Conservation (phyloP, 2,888 invertebrate species). For the Gasteruption jaculator region DNA sequence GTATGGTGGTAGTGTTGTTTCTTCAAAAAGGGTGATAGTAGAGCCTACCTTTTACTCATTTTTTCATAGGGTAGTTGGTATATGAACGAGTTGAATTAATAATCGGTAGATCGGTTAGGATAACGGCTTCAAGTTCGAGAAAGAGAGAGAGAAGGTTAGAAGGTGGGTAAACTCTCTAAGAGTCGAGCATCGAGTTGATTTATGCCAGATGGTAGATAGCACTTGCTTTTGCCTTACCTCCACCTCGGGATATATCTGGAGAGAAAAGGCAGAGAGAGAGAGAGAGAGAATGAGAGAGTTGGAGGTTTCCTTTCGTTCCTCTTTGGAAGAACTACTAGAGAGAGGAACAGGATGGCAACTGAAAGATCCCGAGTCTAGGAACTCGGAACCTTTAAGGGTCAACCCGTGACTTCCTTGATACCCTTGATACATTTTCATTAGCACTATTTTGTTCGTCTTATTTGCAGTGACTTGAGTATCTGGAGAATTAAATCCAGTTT, state of each 20-base stretch:
- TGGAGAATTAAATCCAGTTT: too few species aligned
- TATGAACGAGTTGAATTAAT: constrained; percentile 47
- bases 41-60: too few species aligned
- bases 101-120: constrained; percentile 44
- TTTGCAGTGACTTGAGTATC: not conserved
- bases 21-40: too few species aligned
- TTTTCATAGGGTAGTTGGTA: too few species aligned
- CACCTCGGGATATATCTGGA: constrained; percentile 27
- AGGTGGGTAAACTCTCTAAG: constrained; percentile 35
- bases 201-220: constrained; percentile 50
- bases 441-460: constrained; percentile 16
- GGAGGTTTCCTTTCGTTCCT: not conserved
- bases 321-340: not conserved
- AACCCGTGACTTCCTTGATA: constrained; percentile 30
- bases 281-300: constrained; percentile 13
- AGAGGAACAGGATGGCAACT: not conserved
- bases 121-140: constrained; percentile 30
- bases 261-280: constrained; percentile 13
- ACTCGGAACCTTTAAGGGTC: constrained; percentile 25
- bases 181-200: constrained; percentile 49
- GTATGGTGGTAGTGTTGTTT: too few species aligned
- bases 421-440: constrained; percentile 40
- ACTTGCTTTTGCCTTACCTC: constrained; percentile 37
- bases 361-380: constrained; percentile 20
- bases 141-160: constrained; percentile 22